These are phyloP conservation scores for Brachionus paranguensis DNA, from an alignment of 1,140 invertebrate genomes.

Conservation along the genomic window DNA sequence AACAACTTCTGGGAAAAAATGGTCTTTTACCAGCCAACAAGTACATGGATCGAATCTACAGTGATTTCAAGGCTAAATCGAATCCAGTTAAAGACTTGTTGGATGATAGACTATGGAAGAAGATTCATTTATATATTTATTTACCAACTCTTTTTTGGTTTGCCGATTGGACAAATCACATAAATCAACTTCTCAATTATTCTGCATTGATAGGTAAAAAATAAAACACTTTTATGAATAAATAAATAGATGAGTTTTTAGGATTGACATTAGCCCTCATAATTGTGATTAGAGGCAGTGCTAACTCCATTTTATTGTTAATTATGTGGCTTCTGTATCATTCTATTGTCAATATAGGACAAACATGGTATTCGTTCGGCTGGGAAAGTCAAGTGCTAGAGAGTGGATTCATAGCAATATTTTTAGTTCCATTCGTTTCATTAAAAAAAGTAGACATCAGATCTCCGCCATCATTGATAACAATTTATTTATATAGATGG, in stretches of 20 bases:
- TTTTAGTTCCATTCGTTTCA: constrained; percentile 52
- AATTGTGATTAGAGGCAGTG: constrained; percentile 50
- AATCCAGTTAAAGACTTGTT: not conserved
- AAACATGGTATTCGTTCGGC: constrained; percentile 49
- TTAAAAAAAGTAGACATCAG: constrained; percentile 47
- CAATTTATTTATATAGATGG: constrained; percentile 53
- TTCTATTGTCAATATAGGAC: constrained; percentile 33
- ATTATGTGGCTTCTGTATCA: not conserved
- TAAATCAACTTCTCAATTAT: constrained; percentile 49
- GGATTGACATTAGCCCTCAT: constrained; percentile 47
- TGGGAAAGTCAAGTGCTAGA: constrained; percentile 58
- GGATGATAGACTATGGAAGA: constrained; percentile 20
- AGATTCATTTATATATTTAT: not conserved
- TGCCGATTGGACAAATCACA: constrained; percentile 46
- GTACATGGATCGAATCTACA: constrained; percentile 31
- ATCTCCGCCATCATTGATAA: constrained; percentile 49
- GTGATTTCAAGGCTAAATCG: not conserved
- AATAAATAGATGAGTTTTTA: not conserved
- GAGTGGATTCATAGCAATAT: constrained; percentile 55
- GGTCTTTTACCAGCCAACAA: constrained; percentile 53
- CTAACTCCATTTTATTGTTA: constrained; percentile 48
- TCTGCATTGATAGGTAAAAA: constrained; percentile 43
- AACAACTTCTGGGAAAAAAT: constrained; percentile 51
- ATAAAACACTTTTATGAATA: not conserved
- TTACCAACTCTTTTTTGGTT: constrained; percentile 53